phyloP scores from a whole-genome alignment of 2,888 invertebrate species.

The Hedychridium roseum region DNA sequence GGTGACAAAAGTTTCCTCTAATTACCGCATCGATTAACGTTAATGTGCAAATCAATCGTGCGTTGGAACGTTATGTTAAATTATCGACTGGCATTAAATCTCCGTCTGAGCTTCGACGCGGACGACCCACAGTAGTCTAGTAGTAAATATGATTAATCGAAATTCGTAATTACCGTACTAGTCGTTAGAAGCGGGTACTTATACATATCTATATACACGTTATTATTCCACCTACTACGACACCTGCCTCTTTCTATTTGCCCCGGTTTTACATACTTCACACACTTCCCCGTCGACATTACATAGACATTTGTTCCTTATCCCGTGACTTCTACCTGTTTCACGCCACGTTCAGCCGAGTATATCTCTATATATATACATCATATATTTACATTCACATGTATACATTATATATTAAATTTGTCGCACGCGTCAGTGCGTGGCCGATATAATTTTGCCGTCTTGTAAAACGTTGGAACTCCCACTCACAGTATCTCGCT shows the following conservation, averaged over 20 bases:
- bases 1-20: not conserved
- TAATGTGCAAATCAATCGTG: too few species aligned
- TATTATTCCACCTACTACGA: constrained; percentile 47
- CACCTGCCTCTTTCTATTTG: constrained; percentile 6
- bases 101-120: too few species aligned
- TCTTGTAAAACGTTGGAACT: constrained; percentile 58
- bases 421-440: constrained; percentile 45
- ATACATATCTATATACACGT: constrained; percentile 39
- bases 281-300: not conserved
- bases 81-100: too few species aligned
- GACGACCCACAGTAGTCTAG: constrained; percentile 43
- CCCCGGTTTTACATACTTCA: not conserved
- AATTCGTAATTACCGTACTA: constrained; percentile 49
- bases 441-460: constrained; percentile 44
- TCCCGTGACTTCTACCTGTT: constrained; percentile 50
- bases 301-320: constrained; percentile 39
- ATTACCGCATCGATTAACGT: too few species aligned
- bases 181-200: constrained; percentile 54
- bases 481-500: constrained; percentile 63
- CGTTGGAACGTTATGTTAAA: too few species aligned
- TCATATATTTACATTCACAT: constrained; percentile 5
- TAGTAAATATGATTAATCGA: constrained; percentile 54
- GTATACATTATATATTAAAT: constrained; percentile 36
- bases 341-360: constrained; percentile 46
- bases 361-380: constrained; percentile 35